Evolutionary conservation across 2,888 invertebrate genomes (phyloP).

Genomic region (Tridacna gigas): DNA sequence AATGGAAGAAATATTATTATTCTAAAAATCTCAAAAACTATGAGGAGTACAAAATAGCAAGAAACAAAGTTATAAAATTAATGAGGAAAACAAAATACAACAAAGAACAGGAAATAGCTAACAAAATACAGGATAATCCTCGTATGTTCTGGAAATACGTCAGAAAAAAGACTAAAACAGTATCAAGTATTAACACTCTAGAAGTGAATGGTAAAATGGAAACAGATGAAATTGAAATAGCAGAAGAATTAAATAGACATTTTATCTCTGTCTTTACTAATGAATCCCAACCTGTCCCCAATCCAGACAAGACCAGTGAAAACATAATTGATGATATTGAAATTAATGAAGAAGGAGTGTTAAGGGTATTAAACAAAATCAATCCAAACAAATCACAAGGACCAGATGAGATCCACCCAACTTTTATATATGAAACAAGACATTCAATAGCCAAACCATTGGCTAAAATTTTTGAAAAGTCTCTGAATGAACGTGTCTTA

Average conservation of each 20-base stretch:
- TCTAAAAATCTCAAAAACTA: constrained; percentile 9
- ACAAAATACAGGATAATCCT: not conserved
- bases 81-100: constrained; percentile 16
- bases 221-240: not conserved
- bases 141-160: constrained; percentile 17
- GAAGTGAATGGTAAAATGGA: not conserved
- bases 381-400: not conserved
- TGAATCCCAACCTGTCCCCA: not conserved
- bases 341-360: not conserved
- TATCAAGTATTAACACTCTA: not conserved
- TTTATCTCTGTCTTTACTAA: constrained; percentile 13
- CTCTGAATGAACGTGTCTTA: constrained; percentile 5
- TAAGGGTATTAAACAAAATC: not conserved
- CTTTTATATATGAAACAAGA: constrained; percentile 6
- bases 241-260: constrained; percentile 2
- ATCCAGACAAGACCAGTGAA: not conserved
- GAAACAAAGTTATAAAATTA: constrained; percentile 3
- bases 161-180: not conserved
- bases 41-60: constrained; percentile 12
- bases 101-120: not conserved
- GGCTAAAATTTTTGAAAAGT: constrained; percentile 12
- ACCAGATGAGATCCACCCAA: constrained; percentile 26
- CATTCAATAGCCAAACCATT: not conserved
- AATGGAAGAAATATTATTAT: not conserved
- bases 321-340: not conserved